A percentile compares a stretch with the other conserved stretches of the same genome.
These are phyloP conservation scores for Willowsia nigromaculata DNA, from an alignment of 2,888 invertebrate genomes.

Conservation along the genomic window DNA sequence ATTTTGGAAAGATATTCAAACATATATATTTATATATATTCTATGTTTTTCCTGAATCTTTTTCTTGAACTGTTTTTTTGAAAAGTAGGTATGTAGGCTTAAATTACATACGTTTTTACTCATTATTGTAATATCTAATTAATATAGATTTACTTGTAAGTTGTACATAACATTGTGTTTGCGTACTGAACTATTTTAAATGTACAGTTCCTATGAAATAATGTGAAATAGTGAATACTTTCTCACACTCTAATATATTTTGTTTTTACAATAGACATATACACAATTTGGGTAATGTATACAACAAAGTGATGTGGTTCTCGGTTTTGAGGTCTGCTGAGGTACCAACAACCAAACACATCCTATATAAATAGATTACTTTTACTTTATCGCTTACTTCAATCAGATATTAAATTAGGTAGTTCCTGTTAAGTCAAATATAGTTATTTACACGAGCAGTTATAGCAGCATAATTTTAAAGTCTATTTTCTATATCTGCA, in stretches of 20 bases:
- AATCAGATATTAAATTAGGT: not conserved
- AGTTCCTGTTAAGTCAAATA: constrained; percentile 12
- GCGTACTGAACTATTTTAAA: constrained; percentile 26
- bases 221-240: not conserved
- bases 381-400: constrained; percentile 2
- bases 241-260: not conserved
- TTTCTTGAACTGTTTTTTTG: constrained; percentile 33
- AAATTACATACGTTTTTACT: constrained; percentile 5
- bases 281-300: constrained; percentile 37
- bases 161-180: constrained; percentile 35
- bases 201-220: constrained; percentile 3
- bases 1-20: constrained; percentile 14
- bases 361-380: constrained; percentile 23
- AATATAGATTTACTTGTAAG: not conserved
- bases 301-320: constrained; percentile 6
- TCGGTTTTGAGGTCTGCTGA: too few species aligned
- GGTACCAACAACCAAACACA: constrained; percentile 50
- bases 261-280: constrained; percentile 46
- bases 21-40: not conserved
- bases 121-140: constrained; percentile 6
- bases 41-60: constrained; percentile 1
- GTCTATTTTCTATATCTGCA: constrained; percentile 40
- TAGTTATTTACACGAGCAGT: not conserved
- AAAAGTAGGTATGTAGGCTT: constrained; percentile 11
- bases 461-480: constrained; percentile 28